Evolutionary conservation across 2,888 invertebrate genomes (phyloP).

Genomic region (Halocaridina rubra): DNA sequence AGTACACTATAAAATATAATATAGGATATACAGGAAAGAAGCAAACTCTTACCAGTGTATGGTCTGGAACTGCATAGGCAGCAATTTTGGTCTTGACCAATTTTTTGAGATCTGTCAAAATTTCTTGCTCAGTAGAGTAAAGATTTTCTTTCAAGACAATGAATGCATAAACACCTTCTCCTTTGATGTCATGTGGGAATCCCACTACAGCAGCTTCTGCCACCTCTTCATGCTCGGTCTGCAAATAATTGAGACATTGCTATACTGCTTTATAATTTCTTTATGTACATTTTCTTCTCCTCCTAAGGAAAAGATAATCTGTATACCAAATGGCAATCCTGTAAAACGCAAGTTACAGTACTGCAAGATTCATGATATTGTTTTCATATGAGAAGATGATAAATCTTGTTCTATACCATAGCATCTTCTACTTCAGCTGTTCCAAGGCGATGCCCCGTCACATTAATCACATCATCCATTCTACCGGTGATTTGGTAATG

Average conservation of each 20-base stretch:
- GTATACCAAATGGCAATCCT: no score
- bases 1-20: no score
- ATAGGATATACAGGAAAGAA: no score
- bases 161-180: constrained; percentile 72
- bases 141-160: constrained; percentile 66
- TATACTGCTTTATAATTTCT: no score
- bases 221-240: constrained; percentile 68
- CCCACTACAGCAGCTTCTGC: constrained; percentile 72
- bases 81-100: constrained; percentile 69
- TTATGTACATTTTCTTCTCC: no score
- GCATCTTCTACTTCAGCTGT: constrained; percentile 72
- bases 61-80: constrained; percentile 71
- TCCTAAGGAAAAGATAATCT: no score
- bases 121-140: constrained; percentile 64
- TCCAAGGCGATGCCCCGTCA: constrained; percentile 71
- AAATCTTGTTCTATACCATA: constrained; percentile 68
- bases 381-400: no score
- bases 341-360: no score
- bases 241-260: no score
- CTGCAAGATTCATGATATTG: no score
- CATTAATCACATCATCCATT: constrained; percentile 72
- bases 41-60: constrained; percentile 70
- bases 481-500: constrained; percentile 71
- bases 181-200: constrained; percentile 71
- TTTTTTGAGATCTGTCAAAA: constrained; percentile 66